Evolutionary conservation across 2,797 vertebrate genomes (phyloP), one percentile per base, ranked within the genome.

Genomic region (Poecilia picta): DNA sequence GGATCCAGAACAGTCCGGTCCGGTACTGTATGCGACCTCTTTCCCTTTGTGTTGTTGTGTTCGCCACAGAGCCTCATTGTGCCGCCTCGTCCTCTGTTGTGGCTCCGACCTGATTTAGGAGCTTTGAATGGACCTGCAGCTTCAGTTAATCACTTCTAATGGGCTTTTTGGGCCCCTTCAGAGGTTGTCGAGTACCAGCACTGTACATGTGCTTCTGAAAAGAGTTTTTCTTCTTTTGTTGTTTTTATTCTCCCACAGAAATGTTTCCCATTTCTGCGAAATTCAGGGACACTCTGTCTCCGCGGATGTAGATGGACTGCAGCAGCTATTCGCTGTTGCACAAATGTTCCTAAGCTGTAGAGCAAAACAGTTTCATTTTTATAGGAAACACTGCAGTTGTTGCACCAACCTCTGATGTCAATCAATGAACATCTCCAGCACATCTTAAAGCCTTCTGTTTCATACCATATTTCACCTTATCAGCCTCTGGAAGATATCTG

Each of bases 1-100:
- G 53, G 53, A 57, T 11, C 53, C 53, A 57, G 53, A 57, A 57
- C 53, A 57, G 25, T 57, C 53, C n/a, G 25, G 53, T 62, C 31
- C 15, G 72, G 10, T 80, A 84, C 88, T 89, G 89, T 93, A 88
- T 41, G 51, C 5, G 28, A 4, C 73, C 79, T 81, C 81, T 20
- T 49, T 74, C 80, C 86, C 75, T 85, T 81, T 89, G 82, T 91
- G 73, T 25, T 8, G 71, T 39, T 77, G 81, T 72, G 36, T 73
- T 68, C 31, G 75, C 87, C 87, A 95, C 90, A 95, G 91, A 89
- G 84, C 84, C 84, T 89, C 93, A 91, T 95, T 96, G 94, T 95
- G 82, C 80, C 10, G 76, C 83, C 81, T 89, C 73, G 53, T 92
- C 84, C 81, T 89, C 74, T 85, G n/a, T 91, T 85, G 87, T 87